Conservation (phyloP, 2,113 vertebrate species). For the Rafetus swinhoei region DNA sequence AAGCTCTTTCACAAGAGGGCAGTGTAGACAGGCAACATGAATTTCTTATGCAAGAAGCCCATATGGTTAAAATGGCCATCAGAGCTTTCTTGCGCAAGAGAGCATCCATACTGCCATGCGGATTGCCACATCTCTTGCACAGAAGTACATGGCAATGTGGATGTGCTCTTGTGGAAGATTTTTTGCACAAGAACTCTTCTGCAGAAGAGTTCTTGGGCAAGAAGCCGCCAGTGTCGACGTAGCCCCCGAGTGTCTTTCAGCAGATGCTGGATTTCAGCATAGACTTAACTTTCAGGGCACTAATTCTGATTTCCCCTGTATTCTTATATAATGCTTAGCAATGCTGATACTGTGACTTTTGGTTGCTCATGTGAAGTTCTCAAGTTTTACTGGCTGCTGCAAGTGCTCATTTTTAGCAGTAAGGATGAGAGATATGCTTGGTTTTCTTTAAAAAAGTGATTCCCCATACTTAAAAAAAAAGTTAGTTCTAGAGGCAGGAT, state of each 20-base stretch:
- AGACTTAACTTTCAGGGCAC: background rate
- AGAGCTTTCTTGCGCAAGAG: too few relatives aligned
- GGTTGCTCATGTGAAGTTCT: slow-evolving; percentile 20
- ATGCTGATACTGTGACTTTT: background rate
- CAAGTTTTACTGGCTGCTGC: background rate
- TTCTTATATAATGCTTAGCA: background rate
- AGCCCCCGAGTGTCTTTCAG: background rate
- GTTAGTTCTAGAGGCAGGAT: slow-evolving; percentile 60
- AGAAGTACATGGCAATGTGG: too few relatives aligned
- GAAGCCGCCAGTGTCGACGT: too few relatives aligned
- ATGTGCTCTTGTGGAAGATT: too few relatives aligned
- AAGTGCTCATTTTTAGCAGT: slow-evolving; percentile 50
- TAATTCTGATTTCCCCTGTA: background rate
- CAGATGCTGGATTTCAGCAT: background rate
- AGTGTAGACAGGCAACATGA: too few relatives aligned
- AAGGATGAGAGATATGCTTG: slow-evolving; percentile 34
- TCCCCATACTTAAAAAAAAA: background rate
- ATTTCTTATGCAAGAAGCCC: too few relatives aligned
- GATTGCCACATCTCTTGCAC: too few relatives aligned
- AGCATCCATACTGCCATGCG: too few relatives aligned
- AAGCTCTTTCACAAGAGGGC: too few relatives aligned
- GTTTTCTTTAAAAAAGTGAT: slow-evolving; percentile 38
- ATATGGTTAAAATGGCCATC: too few relatives aligned
- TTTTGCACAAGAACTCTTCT: too few relatives aligned
- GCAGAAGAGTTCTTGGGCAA: too few relatives aligned